Percentiles rank a stretch among this genome's conserved stretches.
Evolutionary conservation across 2,888 invertebrate species (phyloP).

Genomic region (Leptopilina syphax): DNA sequence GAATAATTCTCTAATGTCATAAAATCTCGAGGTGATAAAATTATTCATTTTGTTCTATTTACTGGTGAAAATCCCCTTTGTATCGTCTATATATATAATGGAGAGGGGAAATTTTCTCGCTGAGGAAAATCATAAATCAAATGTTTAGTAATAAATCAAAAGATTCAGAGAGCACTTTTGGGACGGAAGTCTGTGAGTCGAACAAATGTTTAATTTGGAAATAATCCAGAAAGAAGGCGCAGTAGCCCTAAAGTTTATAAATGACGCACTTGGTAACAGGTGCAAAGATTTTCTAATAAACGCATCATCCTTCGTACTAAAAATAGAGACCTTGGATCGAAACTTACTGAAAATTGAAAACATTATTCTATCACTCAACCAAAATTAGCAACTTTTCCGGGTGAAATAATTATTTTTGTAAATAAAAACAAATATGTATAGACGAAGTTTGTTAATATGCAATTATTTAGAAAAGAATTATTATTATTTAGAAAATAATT

Average conservation of each 20-base stretch:
- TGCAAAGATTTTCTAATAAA: constrained; percentile 34
- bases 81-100: too few species aligned
- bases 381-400: too few species aligned
- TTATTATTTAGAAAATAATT: too few species aligned
- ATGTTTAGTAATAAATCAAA: constrained; percentile 15
- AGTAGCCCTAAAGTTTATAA: constrained; percentile 4
- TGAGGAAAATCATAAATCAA: neutral
- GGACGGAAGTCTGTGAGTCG: constrained; percentile 16
- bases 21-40: neutral
- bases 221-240: constrained; percentile 17
- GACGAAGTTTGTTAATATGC: too few species aligned
- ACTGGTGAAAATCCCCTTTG: neutral
- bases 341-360: constrained; percentile 14
- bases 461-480: too few species aligned
- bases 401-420: too few species aligned
- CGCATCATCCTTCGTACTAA: constrained; percentile 30
- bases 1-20: too few species aligned
- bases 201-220: constrained; percentile 38
- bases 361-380: constrained; percentile 21
- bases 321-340: constrained; percentile 38
- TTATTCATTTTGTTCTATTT: neutral
- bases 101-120: too few species aligned
- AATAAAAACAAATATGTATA: too few species aligned
- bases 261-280: constrained; percentile 37
- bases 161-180: too few species aligned